phyloP scores from a whole-genome alignment of 2,888 invertebrate genomes.

The Drosophila fulvimacula region DNA sequence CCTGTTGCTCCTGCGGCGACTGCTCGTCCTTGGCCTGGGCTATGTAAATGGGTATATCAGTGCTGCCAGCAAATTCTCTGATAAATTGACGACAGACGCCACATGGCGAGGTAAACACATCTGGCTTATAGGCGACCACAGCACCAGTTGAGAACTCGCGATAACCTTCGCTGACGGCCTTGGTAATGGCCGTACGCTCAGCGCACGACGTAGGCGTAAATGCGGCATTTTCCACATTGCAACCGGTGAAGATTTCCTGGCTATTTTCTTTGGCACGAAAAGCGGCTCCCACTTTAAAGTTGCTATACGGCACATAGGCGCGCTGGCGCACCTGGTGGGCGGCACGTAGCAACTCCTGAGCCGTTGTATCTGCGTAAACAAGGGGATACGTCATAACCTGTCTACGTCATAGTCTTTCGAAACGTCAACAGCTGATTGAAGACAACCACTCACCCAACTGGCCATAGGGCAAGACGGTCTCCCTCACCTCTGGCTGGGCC shows the following conservation, averaged over 20 bases:
- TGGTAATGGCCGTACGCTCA: slow-evolving; percentile 92
- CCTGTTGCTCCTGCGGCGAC: slow-evolving; percentile 30
- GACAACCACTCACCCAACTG: slow-evolving; percentile 65
- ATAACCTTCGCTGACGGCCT: slow-evolving; percentile 94
- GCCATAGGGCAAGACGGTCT: slow-evolving; percentile 62
- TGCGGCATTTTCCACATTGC: slow-evolving; percentile 95
- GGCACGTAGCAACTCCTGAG: slow-evolving; percentile 86
- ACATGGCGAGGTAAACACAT: slow-evolving; percentile 91
- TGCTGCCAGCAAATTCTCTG: slow-evolving; percentile 88
- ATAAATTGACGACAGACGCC: slow-evolving; percentile 95
- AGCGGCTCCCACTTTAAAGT: slow-evolving; percentile 95
- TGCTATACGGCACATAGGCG: slow-evolving; percentile 94
- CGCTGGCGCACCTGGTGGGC: slow-evolving; percentile 87
- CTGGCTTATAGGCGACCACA: slow-evolving; percentile 89
- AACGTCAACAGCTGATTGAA: background rate
- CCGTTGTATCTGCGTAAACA: slow-evolving; percentile 50
- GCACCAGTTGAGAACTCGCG: slow-evolving; percentile 89
- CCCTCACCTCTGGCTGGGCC: slow-evolving; percentile 55
- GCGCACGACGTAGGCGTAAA: slow-evolving; percentile 93
- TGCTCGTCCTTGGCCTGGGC: slow-evolving; percentile 86
- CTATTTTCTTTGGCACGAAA: slow-evolving; percentile 87
- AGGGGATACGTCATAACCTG: slow-evolving; percentile 4
- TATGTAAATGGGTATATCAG: slow-evolving; percentile 90
- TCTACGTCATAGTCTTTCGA: background rate
- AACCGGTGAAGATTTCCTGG: slow-evolving; percentile 90